Base-by-base conservation (phyloP, 2,888 invertebrate genomes). In the Lasioglossum figueresi region DNA sequence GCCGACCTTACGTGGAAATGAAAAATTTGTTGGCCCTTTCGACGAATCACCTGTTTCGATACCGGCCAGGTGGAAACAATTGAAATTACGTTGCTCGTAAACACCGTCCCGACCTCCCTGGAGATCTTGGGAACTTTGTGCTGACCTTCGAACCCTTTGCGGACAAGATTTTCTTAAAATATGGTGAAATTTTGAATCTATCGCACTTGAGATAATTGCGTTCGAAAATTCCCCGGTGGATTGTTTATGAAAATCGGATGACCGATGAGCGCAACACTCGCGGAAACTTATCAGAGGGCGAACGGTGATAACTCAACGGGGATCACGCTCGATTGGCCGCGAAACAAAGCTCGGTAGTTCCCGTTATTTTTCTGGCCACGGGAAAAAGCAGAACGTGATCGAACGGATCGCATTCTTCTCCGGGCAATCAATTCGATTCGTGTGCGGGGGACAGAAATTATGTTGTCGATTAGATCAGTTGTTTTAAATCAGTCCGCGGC, bases 371-470 rank as follows among this genome's bases (percentile, higher is more conserved):
- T 74, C 40, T 27, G 40, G 16, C 31, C n/a, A 3, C 66, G 27
- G 76, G 5, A 40, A 34, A 52, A 83, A 78, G 48, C 27, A 34
- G 63, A 59, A n/a, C 37, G 70, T 31, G 70, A 68, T 45, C 37
- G 76, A 77, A 40, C 56, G 73, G 6, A 16, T n/a, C 68, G 68
- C 56, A 6, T 34, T 76, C 73, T 68, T 78, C 80, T 68, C 59
- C 45, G 87, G 66, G 66, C 80, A 76, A 89, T 87, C 88, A 76
- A 87, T 84, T 87, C 73, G 83, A 76, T 75, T 68, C 66, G 84
- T 82, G 56, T 63, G 88, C 63, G 71, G 52, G 59, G 40, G 83
- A 83, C 87, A 85, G 83, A 76, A 66, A 68, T 48, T 80, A 88
- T 81, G 66, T 71, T 81, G 85, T 81, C 85, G 85, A 82, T 84